Conservation (phyloP, 2,888 invertebrate genomes). For the Acrobasis repandana region DNA sequence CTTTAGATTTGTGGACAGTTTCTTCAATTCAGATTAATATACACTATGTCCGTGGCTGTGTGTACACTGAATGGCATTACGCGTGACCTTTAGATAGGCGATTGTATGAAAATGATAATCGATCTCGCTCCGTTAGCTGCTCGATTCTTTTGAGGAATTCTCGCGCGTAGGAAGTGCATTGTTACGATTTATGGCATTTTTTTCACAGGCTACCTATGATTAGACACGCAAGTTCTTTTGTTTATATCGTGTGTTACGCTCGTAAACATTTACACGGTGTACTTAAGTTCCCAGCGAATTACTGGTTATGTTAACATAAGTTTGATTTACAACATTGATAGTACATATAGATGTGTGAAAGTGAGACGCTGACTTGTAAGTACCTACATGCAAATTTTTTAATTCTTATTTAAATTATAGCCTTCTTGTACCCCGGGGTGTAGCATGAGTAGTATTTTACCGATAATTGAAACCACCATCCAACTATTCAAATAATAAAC, state of each 20-base stretch:
- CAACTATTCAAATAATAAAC: conserved; percentile 9
- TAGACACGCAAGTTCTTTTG: conserved; percentile 15
- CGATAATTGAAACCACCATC: conserved; percentile 8
- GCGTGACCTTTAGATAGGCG: conserved; percentile 77
- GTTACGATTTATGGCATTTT: conserved; percentile 26
- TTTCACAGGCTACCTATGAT: conserved; percentile 22
- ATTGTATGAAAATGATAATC: conserved; percentile 80
- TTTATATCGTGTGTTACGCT: conserved; percentile 4
- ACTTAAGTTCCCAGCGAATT: neutral
- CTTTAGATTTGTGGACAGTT: conserved; percentile 53
- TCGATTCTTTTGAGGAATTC: conserved; percentile 62
- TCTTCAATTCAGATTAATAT: conserved; percentile 66
- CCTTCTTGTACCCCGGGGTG: neutral
- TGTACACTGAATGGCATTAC: conserved; percentile 73
- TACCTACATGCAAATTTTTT: neutral
- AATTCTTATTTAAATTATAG: neutral
- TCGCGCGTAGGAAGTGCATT: conserved; percentile 41
- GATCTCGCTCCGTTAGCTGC: conserved; percentile 66
- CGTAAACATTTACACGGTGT: conserved; percentile 6
- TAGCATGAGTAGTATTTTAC: conserved; percentile 6
- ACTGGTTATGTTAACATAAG: neutral
- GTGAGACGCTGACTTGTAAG: neutral
- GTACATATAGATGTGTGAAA: neutral
- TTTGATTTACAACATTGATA: conserved; percentile 3
- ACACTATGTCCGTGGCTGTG: no score